Percentiles rank a stretch among this genome's conserved stretches.
Conservation (phyloP, 2,797 vertebrate genomes). For the Mormyrops boulengeri region DNA sequence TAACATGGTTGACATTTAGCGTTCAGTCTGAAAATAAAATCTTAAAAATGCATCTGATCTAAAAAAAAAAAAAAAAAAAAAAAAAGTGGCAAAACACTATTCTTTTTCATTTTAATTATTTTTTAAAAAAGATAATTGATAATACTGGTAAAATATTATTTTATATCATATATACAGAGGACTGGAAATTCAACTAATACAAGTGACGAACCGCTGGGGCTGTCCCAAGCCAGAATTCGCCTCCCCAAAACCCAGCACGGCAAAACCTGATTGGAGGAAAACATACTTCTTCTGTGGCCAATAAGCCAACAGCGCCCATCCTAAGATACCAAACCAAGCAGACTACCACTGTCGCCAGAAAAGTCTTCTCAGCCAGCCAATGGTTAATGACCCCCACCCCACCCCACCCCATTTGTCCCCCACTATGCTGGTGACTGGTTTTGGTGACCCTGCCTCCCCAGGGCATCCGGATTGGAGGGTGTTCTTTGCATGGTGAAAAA, state of each 20-base stretch:
- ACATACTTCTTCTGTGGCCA: not conserved
- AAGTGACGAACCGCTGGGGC: constrained; percentile 44
- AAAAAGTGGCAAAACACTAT: constrained; percentile 39
- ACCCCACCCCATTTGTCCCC: constrained; percentile 21
- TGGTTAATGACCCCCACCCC: not conserved
- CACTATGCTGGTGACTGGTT: constrained; percentile 58
- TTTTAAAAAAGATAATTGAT: constrained; percentile 35
- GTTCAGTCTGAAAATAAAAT: constrained; percentile 41
- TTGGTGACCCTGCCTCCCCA: not conserved
- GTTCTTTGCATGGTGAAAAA: not conserved
- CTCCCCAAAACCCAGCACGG: constrained; percentile 45
- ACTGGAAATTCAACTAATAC: constrained; percentile 33
- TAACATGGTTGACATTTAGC: constrained; percentile 34
- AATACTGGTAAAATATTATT: constrained; percentile 52
- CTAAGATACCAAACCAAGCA: not conserved
- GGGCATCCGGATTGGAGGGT: constrained; percentile 18
- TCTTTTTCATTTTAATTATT: constrained; percentile 31
- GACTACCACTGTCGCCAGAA: not conserved
- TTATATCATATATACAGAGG: constrained; percentile 44
- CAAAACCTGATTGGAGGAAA: constrained; percentile 45
- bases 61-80: constrained; percentile 39
- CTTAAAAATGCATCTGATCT: constrained; percentile 28
- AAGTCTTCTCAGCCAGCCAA: not conserved
- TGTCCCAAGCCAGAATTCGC: constrained; percentile 42
- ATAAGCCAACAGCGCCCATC: not conserved